Evolutionary conservation across 2,797 vertebrate species (phyloP), one percentile per base, ranked within the genome.

Genomic region (Sebastiscus tertius): DNA sequence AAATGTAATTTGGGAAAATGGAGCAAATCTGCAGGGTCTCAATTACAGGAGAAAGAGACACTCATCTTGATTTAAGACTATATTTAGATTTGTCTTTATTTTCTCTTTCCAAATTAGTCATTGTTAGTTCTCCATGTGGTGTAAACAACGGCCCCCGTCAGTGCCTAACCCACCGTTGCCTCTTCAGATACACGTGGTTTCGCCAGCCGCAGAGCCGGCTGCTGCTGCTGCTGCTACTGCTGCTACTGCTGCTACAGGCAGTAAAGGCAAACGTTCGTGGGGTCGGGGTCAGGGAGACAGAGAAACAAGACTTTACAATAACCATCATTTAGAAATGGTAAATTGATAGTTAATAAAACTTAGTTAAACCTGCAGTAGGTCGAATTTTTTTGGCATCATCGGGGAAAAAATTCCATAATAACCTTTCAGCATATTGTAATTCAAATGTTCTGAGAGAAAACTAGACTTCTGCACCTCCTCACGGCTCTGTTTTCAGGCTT

Each of bases 1-100:
- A 7, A 8, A 18, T 52, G 33, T 10, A 0, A 63, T 74, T 36
- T 71, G n/a, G 36, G 56, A 39, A 62, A 81, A 49, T 60, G 24
- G 69, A 74, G 29, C 34, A 72, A 75, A 74, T 79, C 72, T 79
- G 59, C 79, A 66, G 68, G 3, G 54, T 70, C 42, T 70, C 36
- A 54, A 70, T 87, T 63, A 76, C 16, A 22, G 18, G 9, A 9
- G 18, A 56, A 12, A 34, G 7, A 66, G 24, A 27, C 39, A 13
- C 22, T 36, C 62, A 42, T 69, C 69, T 58, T 8, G 31, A 64
- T 54, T 49, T 16, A 22, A 56, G 65, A 54, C 22, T 56, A 33
- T 33, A 54, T 77, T 77, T 54, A 34, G 58, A 7, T 58, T 63
- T 8, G 18, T 33, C 58, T 22, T 36, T 12, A 0, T 46, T 69